Conservation (phyloP, 2,888 invertebrate genomes). For the Seira ritae region DNA sequence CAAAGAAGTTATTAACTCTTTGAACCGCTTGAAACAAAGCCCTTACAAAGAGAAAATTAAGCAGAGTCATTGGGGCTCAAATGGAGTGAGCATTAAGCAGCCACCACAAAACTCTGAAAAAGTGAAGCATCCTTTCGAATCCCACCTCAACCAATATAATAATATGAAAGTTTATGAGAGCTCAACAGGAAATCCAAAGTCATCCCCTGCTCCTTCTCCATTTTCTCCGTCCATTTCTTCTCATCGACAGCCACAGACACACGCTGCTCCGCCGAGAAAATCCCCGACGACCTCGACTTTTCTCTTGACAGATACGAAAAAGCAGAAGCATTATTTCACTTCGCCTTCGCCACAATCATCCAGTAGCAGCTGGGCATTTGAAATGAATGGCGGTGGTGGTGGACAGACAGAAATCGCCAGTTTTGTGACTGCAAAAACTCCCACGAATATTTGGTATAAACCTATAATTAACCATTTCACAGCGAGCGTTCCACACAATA, state of each 20-base stretch:
- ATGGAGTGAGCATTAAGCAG: slow-evolving; percentile 39
- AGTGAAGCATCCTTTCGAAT: slow-evolving; percentile 12
- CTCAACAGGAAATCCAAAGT: slow-evolving; percentile 40
- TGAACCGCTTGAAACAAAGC: slow-evolving; percentile 36
- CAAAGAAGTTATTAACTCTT: neutral
- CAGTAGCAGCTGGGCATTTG: slow-evolving; percentile 24
- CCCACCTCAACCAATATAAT: slow-evolving; percentile 12
- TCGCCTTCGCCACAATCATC: slow-evolving; percentile 17
- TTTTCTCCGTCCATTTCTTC: neutral
- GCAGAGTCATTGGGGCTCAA: slow-evolving; percentile 54
- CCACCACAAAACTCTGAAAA: slow-evolving; percentile 24
- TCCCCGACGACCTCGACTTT: neutral
- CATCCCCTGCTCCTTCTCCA: slow-evolving; percentile 23
- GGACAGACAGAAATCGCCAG: slow-evolving; percentile 49
- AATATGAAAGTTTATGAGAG: slow-evolving; percentile 46
- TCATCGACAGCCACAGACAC: neutral
- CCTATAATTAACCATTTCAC: slow-evolving; percentile 69
- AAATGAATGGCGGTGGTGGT: neutral
- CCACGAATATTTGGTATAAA: slow-evolving; percentile 70
- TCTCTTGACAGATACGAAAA: neutral
- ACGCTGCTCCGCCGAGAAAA: neutral
- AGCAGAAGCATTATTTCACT: slow-evolving; percentile 32
- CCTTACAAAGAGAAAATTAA: slow-evolving; percentile 53
- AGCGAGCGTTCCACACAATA: slow-evolving; percentile 31
- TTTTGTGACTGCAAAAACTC: slow-evolving; percentile 55